Percentiles rank a stretch among this genome's conserved stretches.
phyloP scores from a whole-genome alignment of 2,113 vertebrate species.

The Sterrhoptilus dennistouni region DNA sequence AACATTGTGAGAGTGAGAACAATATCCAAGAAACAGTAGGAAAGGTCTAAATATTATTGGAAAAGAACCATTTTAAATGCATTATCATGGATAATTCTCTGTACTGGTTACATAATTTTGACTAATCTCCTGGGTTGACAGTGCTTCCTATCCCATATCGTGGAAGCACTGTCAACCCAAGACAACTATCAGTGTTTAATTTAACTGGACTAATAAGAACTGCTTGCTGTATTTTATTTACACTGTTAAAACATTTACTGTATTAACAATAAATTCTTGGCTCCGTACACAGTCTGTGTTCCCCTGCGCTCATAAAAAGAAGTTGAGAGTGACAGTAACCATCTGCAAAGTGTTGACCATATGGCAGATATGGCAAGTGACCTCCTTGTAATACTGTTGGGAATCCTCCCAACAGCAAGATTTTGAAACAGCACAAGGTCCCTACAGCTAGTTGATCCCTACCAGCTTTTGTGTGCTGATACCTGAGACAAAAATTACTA shows the following conservation, averaged over 20 bases:
- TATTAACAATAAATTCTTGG: background rate
- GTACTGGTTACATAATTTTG: background rate
- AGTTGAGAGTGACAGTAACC: background rate
- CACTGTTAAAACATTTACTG: background rate
- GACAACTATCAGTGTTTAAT: background rate
- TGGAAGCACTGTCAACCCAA: too few species aligned
- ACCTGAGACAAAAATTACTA: background rate
- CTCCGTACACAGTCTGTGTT: background rate
- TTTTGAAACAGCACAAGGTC: background rate
- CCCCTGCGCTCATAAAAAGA: background rate
- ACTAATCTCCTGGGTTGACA: too few species aligned
- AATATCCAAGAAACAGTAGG: background rate
- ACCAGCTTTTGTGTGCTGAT: background rate
- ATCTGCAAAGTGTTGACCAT: background rate
- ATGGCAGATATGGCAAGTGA: slow-evolving; percentile 27
- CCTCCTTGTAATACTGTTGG: slow-evolving; percentile 9
- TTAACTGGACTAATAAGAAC: background rate
- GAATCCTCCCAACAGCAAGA: background rate
- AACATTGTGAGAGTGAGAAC: background rate
- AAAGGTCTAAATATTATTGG: background rate
- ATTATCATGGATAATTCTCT: background rate
- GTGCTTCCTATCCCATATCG: too few species aligned
- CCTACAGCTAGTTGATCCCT: background rate
- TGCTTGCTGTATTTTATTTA: background rate
- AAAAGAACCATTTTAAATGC: background rate